Evolutionary conservation across 2,113 vertebrate species (phyloP), one percentile per base, ranked within the genome.

Genomic region (Myrmecobius fasciatus): DNA sequence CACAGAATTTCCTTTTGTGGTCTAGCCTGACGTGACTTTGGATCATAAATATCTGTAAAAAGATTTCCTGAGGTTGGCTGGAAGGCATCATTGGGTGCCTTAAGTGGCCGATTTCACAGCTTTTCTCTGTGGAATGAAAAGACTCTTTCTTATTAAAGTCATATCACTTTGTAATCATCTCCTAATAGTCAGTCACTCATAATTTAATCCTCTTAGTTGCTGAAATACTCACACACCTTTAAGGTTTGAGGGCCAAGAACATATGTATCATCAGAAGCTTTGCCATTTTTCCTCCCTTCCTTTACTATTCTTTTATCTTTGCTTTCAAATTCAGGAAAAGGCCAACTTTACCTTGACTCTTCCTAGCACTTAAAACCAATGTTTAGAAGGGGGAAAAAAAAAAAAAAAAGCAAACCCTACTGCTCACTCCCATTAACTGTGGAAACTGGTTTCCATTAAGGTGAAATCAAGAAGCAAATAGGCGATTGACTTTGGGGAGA

Each of bases 1-100:
- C 96, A 95, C 95, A 96, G 97, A 97, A 97, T 98, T 99, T 98
- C 98, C 98, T 98, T 98, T 97, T 98, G 98, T 98, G 98, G 98
- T 98, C 96, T 53, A 94, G 83, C 95, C 96, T 97, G 98, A 98
- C 51, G 83, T 92, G 97, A 95, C 49, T 97, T 96, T 96, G 98
- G 98, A 98, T 98, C 98, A 98, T 97, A 98, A 98, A 98, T 98
- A 97, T 97, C 96, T 96, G 94, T 96, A 97, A 96, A 96, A 96
- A 98, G 97, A 97, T 97, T 98, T 98, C 96, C 97, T 97, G 98
- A 96, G 96, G 94, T 94, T 98, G 96, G 95, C 95, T 98, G 92
- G 52, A 91, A 96, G 93, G 51, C 95, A 93, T 95, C 93, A 92
- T 67, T 93, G 96, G 67, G 96, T 94, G 48, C 98, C 96, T 95